A percentile compares a stretch with the other conserved stretches of the same genome.
phyloP scores from a whole-genome alignment of 2,113 vertebrate species.

The Gymnobelideus leadbeateri region DNA sequence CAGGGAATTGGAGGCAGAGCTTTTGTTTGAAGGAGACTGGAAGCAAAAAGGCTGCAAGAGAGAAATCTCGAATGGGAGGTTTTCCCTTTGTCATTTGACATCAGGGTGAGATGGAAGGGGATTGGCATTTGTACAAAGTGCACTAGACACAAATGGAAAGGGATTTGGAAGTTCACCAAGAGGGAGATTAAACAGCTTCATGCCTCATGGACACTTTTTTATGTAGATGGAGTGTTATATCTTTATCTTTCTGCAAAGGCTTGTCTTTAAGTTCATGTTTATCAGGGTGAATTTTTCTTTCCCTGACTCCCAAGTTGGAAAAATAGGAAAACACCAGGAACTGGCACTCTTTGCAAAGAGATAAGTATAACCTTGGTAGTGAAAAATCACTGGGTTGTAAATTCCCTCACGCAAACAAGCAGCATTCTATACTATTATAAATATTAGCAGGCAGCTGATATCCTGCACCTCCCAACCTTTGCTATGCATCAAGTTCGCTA shows the following conservation, averaged over 20 bases:
- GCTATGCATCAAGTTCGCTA: neutral
- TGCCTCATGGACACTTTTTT: neutral
- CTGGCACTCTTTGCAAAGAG: slow-evolving; percentile 31
- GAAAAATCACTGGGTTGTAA: slow-evolving; percentile 57
- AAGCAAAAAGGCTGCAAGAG: slow-evolving; percentile 60
- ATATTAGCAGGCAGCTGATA: slow-evolving; percentile 2
- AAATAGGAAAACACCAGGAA: slow-evolving; percentile 41
- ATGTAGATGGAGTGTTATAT: slow-evolving; percentile 47
- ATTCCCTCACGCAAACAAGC: slow-evolving; percentile 61
- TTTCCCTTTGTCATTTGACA: slow-evolving; percentile 70
- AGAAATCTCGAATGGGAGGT: slow-evolving; percentile 58
- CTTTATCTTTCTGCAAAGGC: slow-evolving; percentile 63
- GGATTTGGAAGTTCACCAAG: slow-evolving; percentile 54
- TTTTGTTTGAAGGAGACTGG: slow-evolving; percentile 66
- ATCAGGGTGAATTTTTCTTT: slow-evolving; percentile 31
- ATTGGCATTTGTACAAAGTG: slow-evolving; percentile 48
- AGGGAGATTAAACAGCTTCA: slow-evolving; percentile 57
- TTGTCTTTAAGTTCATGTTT: slow-evolving; percentile 56
- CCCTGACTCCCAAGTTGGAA: slow-evolving; percentile 58
- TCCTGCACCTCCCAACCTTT: accelerated
- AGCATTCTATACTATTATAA: neutral
- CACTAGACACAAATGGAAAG: slow-evolving; percentile 50
- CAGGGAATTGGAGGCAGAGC: slow-evolving; percentile 64
- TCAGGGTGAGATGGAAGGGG: slow-evolving; percentile 40
- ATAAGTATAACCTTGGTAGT: slow-evolving; percentile 51